A percentile compares a stretch with the other conserved stretches of the same genome.
phyloP scores from a whole-genome alignment of 1,140 invertebrate species.

The Penaeus indicus region DNA sequence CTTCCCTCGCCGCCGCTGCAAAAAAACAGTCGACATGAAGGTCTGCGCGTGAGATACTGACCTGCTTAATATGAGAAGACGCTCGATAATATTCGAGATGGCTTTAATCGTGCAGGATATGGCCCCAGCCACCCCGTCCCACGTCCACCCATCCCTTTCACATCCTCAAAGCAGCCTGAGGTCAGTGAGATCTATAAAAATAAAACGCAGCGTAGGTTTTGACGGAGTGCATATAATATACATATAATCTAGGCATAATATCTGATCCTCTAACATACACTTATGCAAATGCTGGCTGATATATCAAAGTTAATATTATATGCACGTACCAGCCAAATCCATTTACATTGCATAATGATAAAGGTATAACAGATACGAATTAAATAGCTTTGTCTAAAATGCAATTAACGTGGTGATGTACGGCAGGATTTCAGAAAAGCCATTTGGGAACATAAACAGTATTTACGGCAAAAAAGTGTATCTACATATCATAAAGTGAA shows the following conservation, averaged over 20 bases:
- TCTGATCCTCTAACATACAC: conserved; percentile 58
- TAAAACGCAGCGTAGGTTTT: conserved; percentile 39
- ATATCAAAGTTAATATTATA: conserved; percentile 61
- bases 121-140: not conserved
- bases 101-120: not conserved
- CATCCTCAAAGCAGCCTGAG: not conserved
- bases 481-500: conserved; percentile 55
- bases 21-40: too few species aligned
- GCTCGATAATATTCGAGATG: too few species aligned
- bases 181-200: conserved; percentile 40
- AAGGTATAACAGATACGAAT: conserved; percentile 61
- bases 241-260: conserved; percentile 58
- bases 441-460: conserved; percentile 32
- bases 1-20: not conserved
- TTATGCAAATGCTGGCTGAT: conserved; percentile 62
- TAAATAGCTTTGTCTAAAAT: conserved; percentile 57
- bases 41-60: too few species aligned
- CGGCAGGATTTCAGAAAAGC: conserved; percentile 44
- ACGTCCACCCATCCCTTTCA: not conserved
- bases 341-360: conserved; percentile 61
- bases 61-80: too few species aligned
- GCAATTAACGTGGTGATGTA: conserved; percentile 55
- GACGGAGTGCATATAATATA: conserved; percentile 52
- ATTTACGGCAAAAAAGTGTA: conserved; percentile 61
- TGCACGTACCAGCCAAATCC: conserved; percentile 59